phyloP scores from a whole-genome alignment of 2,888 invertebrate species.

The Dolomedes plantarius region DNA sequence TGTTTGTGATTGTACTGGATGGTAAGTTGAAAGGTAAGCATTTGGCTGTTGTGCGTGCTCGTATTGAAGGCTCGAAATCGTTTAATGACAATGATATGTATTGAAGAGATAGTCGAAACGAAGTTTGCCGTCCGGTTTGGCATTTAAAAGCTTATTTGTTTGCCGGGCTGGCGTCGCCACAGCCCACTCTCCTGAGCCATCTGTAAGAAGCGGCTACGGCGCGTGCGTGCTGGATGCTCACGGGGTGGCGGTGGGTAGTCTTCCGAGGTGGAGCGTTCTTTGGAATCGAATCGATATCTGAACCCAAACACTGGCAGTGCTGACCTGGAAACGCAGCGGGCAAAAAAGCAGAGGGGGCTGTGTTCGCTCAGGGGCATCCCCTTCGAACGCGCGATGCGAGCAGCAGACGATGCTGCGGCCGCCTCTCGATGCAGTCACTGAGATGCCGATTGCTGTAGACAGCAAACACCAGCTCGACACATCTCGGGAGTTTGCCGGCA shows the following conservation, averaged over 20 bases:
- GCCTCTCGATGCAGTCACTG: conserved; percentile 38
- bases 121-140: conserved; percentile 18
- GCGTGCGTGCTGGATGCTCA: conserved; percentile 19
- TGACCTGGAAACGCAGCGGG: conserved; percentile 65
- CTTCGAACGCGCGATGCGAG: conserved; percentile 28
- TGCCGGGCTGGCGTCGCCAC: conserved; percentile 52
- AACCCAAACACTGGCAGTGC: conserved; percentile 62
- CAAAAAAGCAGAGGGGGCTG: conserved; percentile 49
- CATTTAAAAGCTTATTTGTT: conserved; percentile 59
- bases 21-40: no score
- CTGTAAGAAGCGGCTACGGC: conserved; percentile 5
- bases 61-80: no score
- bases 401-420: conserved; percentile 10
- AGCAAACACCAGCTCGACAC: background rate
- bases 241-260: conserved; percentile 2
- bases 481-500: conserved; percentile 29
- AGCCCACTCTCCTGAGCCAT: conserved; percentile 25
- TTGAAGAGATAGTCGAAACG: background rate
- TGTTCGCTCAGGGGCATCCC: conserved; percentile 27
- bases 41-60: no score
- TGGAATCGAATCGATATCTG: conserved; percentile 32
- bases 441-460: conserved; percentile 5
- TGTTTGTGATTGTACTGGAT: no score
- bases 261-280: conserved; percentile 12
- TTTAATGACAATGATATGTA: no score